A percentile compares a stretch with the other conserved stretches of the same genome.
phyloP scores from a whole-genome alignment of 2,888 invertebrate species.

The Xylota sylvarum region DNA sequence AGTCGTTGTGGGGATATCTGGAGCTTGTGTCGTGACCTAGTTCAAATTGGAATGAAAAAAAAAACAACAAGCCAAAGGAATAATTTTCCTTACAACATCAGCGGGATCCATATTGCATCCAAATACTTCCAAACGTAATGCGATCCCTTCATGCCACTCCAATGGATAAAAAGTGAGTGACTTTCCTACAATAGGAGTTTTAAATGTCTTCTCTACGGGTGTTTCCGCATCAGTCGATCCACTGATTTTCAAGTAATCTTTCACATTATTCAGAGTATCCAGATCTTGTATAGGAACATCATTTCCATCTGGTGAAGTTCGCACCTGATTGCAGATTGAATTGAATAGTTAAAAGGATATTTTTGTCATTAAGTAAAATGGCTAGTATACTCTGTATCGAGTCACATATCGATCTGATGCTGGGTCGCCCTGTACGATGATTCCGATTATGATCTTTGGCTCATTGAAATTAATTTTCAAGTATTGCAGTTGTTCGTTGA shows the following conservation, averaged over 20 bases:
- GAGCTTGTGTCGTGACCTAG: slow-evolving; percentile 28
- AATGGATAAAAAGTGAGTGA: slow-evolving; percentile 90
- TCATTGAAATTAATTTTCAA: slow-evolving; percentile 89
- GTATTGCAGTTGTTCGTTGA: slow-evolving; percentile 88
- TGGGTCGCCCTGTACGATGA: slow-evolving; percentile 90
- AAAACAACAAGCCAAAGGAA: neutral
- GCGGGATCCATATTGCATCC: slow-evolving; percentile 86
- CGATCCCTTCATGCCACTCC: slow-evolving; percentile 89
- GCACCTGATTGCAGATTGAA: too few species aligned
- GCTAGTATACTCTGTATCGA: slow-evolving; percentile 86
- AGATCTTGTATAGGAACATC: too few species aligned
- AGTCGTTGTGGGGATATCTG: slow-evolving; percentile 21
- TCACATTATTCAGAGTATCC: too few species aligned
- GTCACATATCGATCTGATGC: slow-evolving; percentile 90
- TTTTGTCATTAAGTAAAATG: neutral
- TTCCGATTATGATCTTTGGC: slow-evolving; percentile 90
- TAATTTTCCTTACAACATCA: slow-evolving; percentile 12
- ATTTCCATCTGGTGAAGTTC: too few species aligned
- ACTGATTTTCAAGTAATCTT: slow-evolving; percentile 84
- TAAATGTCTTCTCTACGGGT: slow-evolving; percentile 88
- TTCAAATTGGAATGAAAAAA: neutral
- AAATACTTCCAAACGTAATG: slow-evolving; percentile 90
- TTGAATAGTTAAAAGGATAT: too few species aligned
- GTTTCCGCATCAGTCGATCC: slow-evolving; percentile 88
- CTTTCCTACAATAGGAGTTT: slow-evolving; percentile 90